phyloP scores from a whole-genome alignment of 2,888 invertebrate species.

The Lathronympha strigana region DNA sequence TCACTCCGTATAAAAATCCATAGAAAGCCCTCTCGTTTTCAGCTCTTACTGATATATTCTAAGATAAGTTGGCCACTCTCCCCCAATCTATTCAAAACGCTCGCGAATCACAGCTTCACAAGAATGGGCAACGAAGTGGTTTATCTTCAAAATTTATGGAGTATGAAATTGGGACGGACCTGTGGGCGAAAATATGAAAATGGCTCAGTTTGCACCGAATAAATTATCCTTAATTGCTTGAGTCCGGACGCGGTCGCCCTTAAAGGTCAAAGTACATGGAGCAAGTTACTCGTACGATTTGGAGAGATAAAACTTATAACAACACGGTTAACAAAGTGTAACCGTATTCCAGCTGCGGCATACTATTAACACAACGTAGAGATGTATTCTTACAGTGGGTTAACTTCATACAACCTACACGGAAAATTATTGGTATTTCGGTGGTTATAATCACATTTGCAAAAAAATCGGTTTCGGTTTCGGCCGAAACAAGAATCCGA shows the following conservation, averaged over 20 bases:
- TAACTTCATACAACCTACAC: too few relatives aligned
- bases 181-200: conserved; percentile 60
- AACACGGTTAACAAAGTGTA: too few relatives aligned
- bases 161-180: conserved; percentile 60
- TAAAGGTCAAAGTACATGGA: conserved; percentile 38
- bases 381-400: too few relatives aligned
- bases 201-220: conserved; percentile 57
- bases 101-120: conserved; percentile 55
- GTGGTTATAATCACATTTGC: too few relatives aligned
- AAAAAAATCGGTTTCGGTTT: too few relatives aligned
- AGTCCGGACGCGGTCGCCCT: conserved; percentile 61
- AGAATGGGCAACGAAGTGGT: conserved; percentile 61
- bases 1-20: neutral
- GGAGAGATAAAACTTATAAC: neutral
- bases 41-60: neutral
- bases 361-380: too few relatives aligned
- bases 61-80: neutral
- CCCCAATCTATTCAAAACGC: conserved; percentile 56
- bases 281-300: neutral
- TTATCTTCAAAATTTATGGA: conserved; percentile 65
- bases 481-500: too few relatives aligned
- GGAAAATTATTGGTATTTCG: too few relatives aligned
- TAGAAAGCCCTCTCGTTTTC: neutral
- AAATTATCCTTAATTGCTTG: conserved; percentile 62
- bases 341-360: too few relatives aligned